Conservation (phyloP, 2,888 invertebrate species). For the Cheilosia pagana region DNA sequence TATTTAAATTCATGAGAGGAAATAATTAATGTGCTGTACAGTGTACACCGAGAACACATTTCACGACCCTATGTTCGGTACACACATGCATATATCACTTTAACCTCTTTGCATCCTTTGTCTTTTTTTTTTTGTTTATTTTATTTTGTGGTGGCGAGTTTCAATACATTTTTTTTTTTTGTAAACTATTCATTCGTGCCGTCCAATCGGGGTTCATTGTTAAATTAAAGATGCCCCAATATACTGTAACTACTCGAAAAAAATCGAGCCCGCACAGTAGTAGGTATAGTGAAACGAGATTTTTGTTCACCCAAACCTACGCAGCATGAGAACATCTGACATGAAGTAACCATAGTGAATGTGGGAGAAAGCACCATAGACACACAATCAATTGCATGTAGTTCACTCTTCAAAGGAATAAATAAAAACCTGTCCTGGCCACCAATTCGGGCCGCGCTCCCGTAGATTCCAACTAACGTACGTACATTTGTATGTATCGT, state of each 20-base stretch:
- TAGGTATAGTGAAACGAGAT: too few species aligned
- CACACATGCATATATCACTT: conserved; percentile 36
- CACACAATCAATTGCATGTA: conserved; percentile 35
- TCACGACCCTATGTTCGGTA: conserved; percentile 53
- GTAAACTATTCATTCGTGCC: conserved; percentile 56
- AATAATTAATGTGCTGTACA: conserved; percentile 72
- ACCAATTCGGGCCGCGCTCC: background rate
- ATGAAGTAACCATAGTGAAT: conserved; percentile 38
- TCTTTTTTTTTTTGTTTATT: conserved; percentile 9
- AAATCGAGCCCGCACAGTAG: background rate
- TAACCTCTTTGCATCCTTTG: conserved; percentile 19
- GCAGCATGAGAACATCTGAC: conserved; percentile 13
- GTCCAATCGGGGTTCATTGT: conserved; percentile 62
- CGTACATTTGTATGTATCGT: background rate
- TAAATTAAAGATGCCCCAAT: conserved; percentile 68
- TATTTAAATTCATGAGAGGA: conserved; percentile 75
- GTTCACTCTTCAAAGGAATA: conserved; percentile 7
- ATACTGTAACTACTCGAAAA: conserved; percentile 27
- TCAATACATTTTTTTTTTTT: conserved; percentile 46
- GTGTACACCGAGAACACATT: conserved; percentile 47
- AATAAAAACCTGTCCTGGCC: background rate
- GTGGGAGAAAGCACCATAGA: conserved; percentile 7
- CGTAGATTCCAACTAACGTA: background rate
- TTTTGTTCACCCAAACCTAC: background rate
- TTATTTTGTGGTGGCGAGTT: conserved; percentile 32